phyloP scores from a whole-genome alignment of 1,140 invertebrate genomes.

The Amyelois transitella region DNA sequence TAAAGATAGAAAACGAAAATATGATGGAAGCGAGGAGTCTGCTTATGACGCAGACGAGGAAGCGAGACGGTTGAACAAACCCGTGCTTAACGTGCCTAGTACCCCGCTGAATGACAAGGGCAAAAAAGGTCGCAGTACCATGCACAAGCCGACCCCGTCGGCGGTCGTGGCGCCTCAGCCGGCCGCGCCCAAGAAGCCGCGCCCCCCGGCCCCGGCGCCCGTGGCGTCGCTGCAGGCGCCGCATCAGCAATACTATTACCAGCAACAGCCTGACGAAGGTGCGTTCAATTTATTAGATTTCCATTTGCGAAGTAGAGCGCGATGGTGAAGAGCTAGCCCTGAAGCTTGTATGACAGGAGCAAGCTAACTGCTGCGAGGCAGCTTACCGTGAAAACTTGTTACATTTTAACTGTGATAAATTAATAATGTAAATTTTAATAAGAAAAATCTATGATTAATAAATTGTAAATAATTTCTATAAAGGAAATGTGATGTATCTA shows the following conservation, averaged over 20 bases:
- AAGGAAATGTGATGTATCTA: constrained; percentile 67
- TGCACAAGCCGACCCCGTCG: constrained; percentile 43
- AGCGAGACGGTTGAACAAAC: constrained; percentile 63
- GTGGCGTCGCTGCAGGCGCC: constrained; percentile 64
- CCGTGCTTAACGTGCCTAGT: constrained; percentile 74
- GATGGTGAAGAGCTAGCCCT: constrained; percentile 75
- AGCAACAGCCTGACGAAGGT: constrained; percentile 74
- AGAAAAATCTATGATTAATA: constrained; percentile 68
- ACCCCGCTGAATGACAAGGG: constrained; percentile 66
- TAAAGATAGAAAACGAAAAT: constrained; percentile 81
- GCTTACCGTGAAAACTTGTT: constrained; percentile 69
- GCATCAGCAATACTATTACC: constrained; percentile 74
- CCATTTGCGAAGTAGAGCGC: constrained; percentile 74
- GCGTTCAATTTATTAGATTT: constrained; percentile 75
- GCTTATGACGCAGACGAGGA: constrained; percentile 79
- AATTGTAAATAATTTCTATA: constrained; percentile 66
- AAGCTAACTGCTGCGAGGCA: constrained; percentile 60
- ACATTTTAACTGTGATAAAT: constrained; percentile 73
- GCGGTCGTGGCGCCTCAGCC: constrained; percentile 53
- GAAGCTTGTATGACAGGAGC: constrained; percentile 76
- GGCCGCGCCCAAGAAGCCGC: constrained; percentile 70
- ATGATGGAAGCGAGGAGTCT: constrained; percentile 79
- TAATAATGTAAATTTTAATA: constrained; percentile 62
- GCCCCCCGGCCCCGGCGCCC: constrained; percentile 62
- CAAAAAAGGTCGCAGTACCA: constrained; percentile 51